Percentiles rank a stretch among this genome's conserved stretches.
These are phyloP conservation scores for Patiria miniata DNA, from an alignment of 35 echinoderm and acorn worm genomes.

Conservation along the genomic window DNA sequence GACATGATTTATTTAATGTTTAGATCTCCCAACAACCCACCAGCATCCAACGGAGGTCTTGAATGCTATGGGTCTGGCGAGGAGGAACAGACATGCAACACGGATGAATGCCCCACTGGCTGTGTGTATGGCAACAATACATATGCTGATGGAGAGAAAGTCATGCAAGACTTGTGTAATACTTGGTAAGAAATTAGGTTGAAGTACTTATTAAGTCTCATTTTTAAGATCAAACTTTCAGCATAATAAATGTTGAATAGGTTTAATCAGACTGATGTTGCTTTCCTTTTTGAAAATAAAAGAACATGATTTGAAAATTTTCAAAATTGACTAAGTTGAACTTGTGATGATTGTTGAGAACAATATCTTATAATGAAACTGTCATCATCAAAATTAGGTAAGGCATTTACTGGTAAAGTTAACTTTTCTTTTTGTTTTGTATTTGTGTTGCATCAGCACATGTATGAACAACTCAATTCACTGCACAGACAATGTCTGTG, in stretches of 20 bases:
- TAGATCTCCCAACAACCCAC: slow-evolving; percentile 87
- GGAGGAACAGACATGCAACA: slow-evolving; percentile 60
- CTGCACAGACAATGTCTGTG: slow-evolving; percentile 40
- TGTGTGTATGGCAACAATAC: slow-evolving; percentile 38
- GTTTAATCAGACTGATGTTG: too few species aligned
- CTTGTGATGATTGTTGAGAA: too few species aligned
- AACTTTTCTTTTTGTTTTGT: too few species aligned
- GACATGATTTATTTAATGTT: neutral
- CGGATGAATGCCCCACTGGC: slow-evolving; percentile 52
- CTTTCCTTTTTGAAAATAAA: too few species aligned
- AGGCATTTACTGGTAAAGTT: too few species aligned
- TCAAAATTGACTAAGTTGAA: too few species aligned
- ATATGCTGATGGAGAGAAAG: slow-evolving; percentile 22
- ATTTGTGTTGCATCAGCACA: neutral
- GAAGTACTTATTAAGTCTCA: too few species aligned
- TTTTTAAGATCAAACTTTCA: too few species aligned
- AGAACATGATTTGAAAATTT: too few species aligned
- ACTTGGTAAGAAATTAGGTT: slow-evolving; percentile 28
- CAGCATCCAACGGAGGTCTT: slow-evolving; percentile 67
- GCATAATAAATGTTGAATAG: too few species aligned
- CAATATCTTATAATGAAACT: too few species aligned
- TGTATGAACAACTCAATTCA: neutral
- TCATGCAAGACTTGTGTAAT: slow-evolving; percentile 30
- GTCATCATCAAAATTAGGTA: too few species aligned
- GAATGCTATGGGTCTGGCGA: slow-evolving; percentile 71